Evolutionary conservation across 2,797 vertebrate genomes (phyloP), one percentile per base, ranked within the genome.

Genomic region (Crocodylus rhombifer): DNA sequence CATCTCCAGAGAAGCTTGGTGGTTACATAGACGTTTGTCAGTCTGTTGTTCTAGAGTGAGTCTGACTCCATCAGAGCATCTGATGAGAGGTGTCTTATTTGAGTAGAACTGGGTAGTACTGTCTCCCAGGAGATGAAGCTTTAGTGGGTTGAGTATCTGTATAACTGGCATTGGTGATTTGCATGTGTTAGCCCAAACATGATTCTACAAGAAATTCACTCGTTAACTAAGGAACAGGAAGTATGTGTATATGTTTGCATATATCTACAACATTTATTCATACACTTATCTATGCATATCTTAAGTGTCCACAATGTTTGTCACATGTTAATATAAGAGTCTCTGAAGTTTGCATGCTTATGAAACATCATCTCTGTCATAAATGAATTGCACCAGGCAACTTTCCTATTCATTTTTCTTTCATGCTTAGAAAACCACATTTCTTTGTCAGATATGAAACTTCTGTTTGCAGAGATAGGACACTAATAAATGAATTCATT

Each of bases 351-450:
- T 86, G 26, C 63, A 1, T 62, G 64, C 56, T 81, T 93, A 89
- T 57, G 88, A 88, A 77, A 21, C 28, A 4, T 67, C 58, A 65
- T 18, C 2, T 89, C 21, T 94, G 83, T 77, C 30, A 63, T 67
- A 51, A 26, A n/a, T 91, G 65, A 28, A 13, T 77, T 25, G 15
- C 21, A 3, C 6, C 75, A 65, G 21, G 65, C 90, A 51, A 12
- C 18, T 92, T 94, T 93, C 15, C 65, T 71, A 5, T 42, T 86
- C 10, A 28, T 57, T 92, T 88, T 78, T 64, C 77, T 89, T 93
- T 93, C 83, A 77, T 84, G 58, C 92, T 85, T 88, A 75, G 88
- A 92, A 92, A 84, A 73, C 78, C 33, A 74, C 36, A 69, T 71
- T 36, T 77, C 94, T 88, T 30, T 63, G 23, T 51, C 71, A 93